Conservation (phyloP, 2,113 vertebrate genomes). For the Trichomycterus rosablanca region DNA sequence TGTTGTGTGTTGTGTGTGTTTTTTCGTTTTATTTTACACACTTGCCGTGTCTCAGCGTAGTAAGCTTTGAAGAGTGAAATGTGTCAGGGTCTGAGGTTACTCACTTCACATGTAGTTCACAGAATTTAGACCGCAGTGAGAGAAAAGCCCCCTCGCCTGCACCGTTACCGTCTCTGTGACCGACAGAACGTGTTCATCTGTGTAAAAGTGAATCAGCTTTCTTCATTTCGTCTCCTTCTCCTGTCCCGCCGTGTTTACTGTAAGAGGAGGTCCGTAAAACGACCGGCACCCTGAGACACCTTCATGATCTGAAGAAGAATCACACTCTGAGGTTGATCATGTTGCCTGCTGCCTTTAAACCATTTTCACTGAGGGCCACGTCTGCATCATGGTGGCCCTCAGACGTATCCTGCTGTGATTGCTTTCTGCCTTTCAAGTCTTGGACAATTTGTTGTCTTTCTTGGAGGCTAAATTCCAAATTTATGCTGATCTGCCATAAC, state of each 20-base stretch:
- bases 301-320: no score
- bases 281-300: no score
- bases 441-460: no score
- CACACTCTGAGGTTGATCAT: no score
- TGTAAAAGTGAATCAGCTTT: constrained; percentile 3
- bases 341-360: no score
- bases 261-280: neutral
- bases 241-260: neutral
- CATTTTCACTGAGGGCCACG: no score
- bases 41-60: neutral
- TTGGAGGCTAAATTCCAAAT: no score
- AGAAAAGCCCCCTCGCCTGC: constrained; percentile 1
- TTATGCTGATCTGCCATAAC: no score
- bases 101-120: neutral
- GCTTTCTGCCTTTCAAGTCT: no score
- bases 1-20: neutral
- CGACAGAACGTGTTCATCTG: neutral
- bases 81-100: neutral
- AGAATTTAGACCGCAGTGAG: constrained; percentile 3
- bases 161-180: neutral
- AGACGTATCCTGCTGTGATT: no score
- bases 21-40: neutral
- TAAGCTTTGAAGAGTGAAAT: constrained; percentile 1
- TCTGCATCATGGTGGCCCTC: no score
- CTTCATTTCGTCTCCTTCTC: neutral